Evolutionary conservation across 2,888 invertebrate genomes (phyloP), one percentile per base, ranked within the genome.

Genomic region (Rotaria macrura): DNA sequence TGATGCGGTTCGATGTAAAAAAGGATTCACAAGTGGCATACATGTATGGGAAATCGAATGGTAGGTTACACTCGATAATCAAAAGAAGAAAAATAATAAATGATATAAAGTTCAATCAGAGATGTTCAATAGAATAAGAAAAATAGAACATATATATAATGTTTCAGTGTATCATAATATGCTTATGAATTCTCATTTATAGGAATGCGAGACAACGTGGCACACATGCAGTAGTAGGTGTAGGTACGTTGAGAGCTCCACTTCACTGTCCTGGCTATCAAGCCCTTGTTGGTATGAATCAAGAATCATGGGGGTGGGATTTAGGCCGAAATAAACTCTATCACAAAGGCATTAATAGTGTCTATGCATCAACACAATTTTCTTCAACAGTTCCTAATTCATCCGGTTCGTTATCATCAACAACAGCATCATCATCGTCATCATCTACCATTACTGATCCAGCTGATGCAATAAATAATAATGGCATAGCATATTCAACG

Each of bases 281-380:
- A 90, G 96, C 96, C 91, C 93, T 99, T 89, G 96, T 99, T 87
- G 98, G 99, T 88, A 95, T 95, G 90, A 96, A 96, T 89, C 95
- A 95, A 91, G 96, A 96, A 91, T 97, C 97, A 89, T 99, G 98
- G 96, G 98, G 98, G 85, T 99, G 98, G 98, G 98, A 99, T 91
- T 92, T 96, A 89, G 94, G 95, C 88, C 93, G 95, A 89, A 95
- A 95, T 92, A 95, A 96, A 93, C 93, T 97, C 88, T 96, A 95
- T 92, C 96, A 97, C 92, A 96, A 97, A 92, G 94, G 95, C 84
- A 52, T 43, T 40, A 43, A 95, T 43, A 34, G 52, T 84, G 29
- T 38, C 7, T 47, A 85, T 52, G 57, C 43, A 25, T 47, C 84
- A 43, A 43, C 43, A 47, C 57, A 84, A 23, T 57, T 38, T 47